Evolutionary conservation across 2,797 vertebrate genomes (phyloP).

Genomic region (Falco biarmicus): DNA sequence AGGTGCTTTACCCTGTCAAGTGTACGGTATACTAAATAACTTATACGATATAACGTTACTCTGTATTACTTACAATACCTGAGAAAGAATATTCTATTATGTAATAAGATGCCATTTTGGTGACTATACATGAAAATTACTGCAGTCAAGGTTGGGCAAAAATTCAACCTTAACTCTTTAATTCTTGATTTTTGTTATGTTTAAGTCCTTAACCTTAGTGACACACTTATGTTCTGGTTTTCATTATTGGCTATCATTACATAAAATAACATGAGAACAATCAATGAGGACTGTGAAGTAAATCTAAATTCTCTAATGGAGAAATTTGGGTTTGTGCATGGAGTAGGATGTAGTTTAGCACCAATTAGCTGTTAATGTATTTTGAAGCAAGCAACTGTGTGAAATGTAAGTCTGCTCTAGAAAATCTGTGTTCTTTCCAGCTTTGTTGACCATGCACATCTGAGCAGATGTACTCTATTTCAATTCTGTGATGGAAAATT

Average conservation of each 20-base stretch:
- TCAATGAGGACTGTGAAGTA: neutral
- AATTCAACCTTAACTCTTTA: neutral
- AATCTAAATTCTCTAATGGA: neutral
- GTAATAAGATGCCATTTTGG: neutral
- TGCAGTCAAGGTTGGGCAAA: neutral
- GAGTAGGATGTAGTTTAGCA: neutral
- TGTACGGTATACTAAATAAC: neutral
- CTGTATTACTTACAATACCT: neutral
- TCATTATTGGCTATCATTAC: neutral
- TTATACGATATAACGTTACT: neutral
- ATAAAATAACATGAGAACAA: neutral
- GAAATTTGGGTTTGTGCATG: neutral
- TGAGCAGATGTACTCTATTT: neutral
- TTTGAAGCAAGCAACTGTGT: neutral
- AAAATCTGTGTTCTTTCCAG: neutral
- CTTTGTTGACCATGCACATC: neutral
- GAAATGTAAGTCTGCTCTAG: neutral
- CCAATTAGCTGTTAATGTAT: neutral
- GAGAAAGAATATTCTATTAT: neutral
- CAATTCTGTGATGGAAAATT: neutral
- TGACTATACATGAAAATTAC: neutral
- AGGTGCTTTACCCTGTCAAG: neutral
- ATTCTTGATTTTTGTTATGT: neutral
- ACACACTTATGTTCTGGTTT: fast-evolving
- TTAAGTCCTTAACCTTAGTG: neutral